phyloP scores from a whole-genome alignment of 2,888 invertebrate genomes.

The Mesoligia furuncula region DNA sequence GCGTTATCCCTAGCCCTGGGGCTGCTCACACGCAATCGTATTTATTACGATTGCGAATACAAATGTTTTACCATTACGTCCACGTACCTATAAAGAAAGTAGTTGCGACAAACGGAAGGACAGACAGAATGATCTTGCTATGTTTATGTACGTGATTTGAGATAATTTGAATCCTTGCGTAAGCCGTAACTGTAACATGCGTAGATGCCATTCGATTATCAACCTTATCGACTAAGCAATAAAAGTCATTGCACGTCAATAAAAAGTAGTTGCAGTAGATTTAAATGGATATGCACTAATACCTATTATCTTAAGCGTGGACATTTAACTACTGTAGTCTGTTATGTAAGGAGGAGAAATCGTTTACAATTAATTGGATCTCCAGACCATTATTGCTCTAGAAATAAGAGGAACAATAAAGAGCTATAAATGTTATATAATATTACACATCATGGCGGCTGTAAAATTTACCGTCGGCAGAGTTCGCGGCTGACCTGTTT shows the following conservation, averaged over 20 bases:
- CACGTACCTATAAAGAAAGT: slow-evolving; percentile 85
- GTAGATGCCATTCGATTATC: slow-evolving; percentile 57
- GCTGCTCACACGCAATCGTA: slow-evolving; percentile 66
- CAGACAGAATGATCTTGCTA: slow-evolving; percentile 71
- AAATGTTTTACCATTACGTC: slow-evolving; percentile 73
- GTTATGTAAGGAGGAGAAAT: slow-evolving; percentile 63
- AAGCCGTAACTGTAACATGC: slow-evolving; percentile 64
- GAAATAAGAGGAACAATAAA: not conserved
- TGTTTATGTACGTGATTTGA: slow-evolving; percentile 78
- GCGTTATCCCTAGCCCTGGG: slow-evolving; percentile 60
- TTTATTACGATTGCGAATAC: slow-evolving; percentile 61
- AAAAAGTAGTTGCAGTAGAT: slow-evolving; percentile 24
- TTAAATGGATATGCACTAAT: slow-evolving; percentile 58
- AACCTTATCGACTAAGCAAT: slow-evolving; percentile 60
- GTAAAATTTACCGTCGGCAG: not conserved
- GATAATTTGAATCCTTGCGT: slow-evolving; percentile 78
- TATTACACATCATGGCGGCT: not conserved
- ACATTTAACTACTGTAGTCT: slow-evolving; percentile 54
- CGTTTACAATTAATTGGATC: slow-evolving; percentile 52
- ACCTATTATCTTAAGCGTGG: slow-evolving; percentile 57
- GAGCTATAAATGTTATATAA: slow-evolving; percentile 7
- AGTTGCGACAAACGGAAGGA: slow-evolving; percentile 81
- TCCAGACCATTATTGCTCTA: slow-evolving; percentile 25
- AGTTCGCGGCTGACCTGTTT: not conserved
- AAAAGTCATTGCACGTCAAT: slow-evolving; percentile 44